Evolutionary conservation across 2,888 invertebrate species (phyloP).

Genomic region (Odiellus spinosus): DNA sequence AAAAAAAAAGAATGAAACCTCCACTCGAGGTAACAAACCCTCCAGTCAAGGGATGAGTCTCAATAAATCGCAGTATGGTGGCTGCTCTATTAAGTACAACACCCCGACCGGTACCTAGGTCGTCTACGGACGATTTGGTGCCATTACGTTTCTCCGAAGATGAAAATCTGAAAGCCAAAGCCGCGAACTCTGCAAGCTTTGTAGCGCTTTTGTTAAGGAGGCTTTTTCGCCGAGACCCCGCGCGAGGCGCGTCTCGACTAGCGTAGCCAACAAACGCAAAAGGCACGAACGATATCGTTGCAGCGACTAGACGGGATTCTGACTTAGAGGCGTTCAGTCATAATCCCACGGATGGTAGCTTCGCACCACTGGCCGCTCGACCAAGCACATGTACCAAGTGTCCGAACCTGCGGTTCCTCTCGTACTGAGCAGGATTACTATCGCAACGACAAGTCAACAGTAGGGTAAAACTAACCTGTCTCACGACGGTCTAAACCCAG

Average conservation of each 20-base stretch:
- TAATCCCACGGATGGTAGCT: conserved; percentile 48
- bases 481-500: conserved; percentile 47
- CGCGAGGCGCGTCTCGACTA: conserved; percentile 26
- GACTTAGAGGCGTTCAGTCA: conserved; percentile 40
- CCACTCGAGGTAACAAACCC: conserved; percentile 5
- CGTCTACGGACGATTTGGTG: conserved; percentile 46
- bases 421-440: conserved; percentile 40
- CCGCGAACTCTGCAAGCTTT: background rate
- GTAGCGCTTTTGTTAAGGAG: background rate
- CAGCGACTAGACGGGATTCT: conserved; percentile 44
- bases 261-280: conserved; percentile 29
- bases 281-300: conserved; percentile 21
- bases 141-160: conserved; percentile 29
- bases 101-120: conserved; percentile 43
- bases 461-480: conserved; percentile 10
- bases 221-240: background rate
- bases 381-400: conserved; percentile 44
- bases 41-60: conserved; percentile 36
- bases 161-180: background rate
- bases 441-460: conserved; percentile 29
- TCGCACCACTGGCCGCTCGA: conserved; percentile 46
- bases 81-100: conserved; percentile 44
- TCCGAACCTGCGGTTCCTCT: conserved; percentile 44
- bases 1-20: too few species aligned
- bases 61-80: conserved; percentile 44